A percentile compares a stretch with the other conserved stretches of the same genome.
Evolutionary conservation across 2,888 invertebrate species (phyloP).

Genomic region (Eupithecia exiguata): DNA sequence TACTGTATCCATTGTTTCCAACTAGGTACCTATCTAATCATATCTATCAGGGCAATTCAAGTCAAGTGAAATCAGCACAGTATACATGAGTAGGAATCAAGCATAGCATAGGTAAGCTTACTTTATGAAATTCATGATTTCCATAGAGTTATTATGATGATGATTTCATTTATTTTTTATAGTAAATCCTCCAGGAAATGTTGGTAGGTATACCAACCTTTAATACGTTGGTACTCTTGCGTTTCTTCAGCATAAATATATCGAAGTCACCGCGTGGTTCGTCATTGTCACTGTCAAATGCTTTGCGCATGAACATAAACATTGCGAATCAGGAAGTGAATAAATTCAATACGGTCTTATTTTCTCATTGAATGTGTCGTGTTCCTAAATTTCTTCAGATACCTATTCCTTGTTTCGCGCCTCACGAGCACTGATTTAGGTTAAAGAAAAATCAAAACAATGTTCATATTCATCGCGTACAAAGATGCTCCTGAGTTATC

Average conservation of each 20-base stretch:
- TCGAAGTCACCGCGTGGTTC: not conserved
- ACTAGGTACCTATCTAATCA: not conserved
- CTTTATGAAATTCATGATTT: too few relatives aligned
- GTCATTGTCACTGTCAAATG: not conserved
- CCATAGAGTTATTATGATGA: too few relatives aligned
- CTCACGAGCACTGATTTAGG: not conserved
- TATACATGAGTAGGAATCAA: not conserved
- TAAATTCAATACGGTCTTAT: not conserved
- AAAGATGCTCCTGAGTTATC: slow-evolving; percentile 67
- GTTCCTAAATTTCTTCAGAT: not conserved
- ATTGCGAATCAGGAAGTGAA: not conserved
- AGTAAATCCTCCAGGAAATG: not conserved
- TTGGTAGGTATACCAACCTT: too few relatives aligned
- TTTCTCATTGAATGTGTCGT: not conserved
- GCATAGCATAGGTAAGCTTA: too few relatives aligned
- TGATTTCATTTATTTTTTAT: not conserved
- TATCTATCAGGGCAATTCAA: slow-evolving; percentile 22
- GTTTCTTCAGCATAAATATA: not conserved
- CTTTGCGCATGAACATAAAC: not conserved
- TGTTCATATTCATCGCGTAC: slow-evolving; percentile 70
- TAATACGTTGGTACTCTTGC: not conserved
- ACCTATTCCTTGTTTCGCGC: not conserved
- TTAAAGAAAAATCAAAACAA: slow-evolving; percentile 36
- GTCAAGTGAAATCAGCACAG: slow-evolving; percentile 2
- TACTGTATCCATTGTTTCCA: slow-evolving; percentile 14